Evolutionary conservation across 2,113 vertebrate species (phyloP).

Genomic region (Phaethon lepturus): DNA sequence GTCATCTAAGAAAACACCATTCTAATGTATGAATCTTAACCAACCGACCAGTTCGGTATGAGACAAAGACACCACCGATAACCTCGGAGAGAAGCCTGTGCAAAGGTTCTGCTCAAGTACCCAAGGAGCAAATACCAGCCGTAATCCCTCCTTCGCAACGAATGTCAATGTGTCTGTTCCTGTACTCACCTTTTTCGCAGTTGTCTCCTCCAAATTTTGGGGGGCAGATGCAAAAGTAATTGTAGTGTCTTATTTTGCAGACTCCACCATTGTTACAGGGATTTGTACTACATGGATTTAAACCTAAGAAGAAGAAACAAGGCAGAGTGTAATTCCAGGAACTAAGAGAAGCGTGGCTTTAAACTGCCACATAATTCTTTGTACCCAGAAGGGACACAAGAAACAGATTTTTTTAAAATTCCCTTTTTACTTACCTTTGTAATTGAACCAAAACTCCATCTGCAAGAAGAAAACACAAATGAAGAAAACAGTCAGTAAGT

Average conservation of each 20-base stretch:
- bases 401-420: background rate
- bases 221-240: conserved; percentile 73
- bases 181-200: conserved; percentile 73
- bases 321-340: background rate
- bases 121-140: background rate
- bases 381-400: background rate
- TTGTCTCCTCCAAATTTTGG: conserved; percentile 63
- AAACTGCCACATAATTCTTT: background rate
- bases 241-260: conserved; percentile 62
- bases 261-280: conserved; percentile 75
- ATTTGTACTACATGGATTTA: conserved; percentile 69
- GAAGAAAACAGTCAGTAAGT: background rate
- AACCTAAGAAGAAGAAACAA: conserved; percentile 47
- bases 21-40: background rate
- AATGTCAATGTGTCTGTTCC: background rate
- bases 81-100: background rate
- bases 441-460: conserved; percentile 89
- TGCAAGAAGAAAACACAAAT: conserved; percentile 56
- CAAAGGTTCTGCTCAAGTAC: background rate
- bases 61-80: background rate
- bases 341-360: background rate
- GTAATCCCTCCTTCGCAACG: background rate
- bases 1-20: too few species aligned
- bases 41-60: background rate
- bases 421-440: conserved; percentile 74